Evolutionary conservation across 2,113 vertebrate genomes (phyloP).

Genomic region (Xiphophorus hellerii): DNA sequence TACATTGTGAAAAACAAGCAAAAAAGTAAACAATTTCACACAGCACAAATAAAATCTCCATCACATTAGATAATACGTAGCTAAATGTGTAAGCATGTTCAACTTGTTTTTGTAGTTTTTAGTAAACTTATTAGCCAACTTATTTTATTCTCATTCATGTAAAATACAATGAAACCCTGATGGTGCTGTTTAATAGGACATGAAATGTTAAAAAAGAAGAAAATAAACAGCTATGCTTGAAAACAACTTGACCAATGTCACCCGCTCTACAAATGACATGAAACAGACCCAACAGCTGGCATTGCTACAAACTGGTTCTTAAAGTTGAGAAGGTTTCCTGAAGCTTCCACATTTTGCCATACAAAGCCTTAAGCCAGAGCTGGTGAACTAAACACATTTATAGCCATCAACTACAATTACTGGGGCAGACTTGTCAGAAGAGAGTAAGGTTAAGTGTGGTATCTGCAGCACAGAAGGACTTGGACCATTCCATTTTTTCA

Average conservation of each 20-base stretch:
- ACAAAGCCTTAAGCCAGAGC: background rate
- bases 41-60: background rate
- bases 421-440: background rate
- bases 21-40: background rate
- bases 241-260: background rate
- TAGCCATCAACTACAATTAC: slow-evolving; percentile 40
- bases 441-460: background rate
- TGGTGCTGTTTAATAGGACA: background rate
- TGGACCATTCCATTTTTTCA: background rate
- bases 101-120: too few species aligned
- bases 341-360: background rate
- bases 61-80: too few species aligned
- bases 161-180: background rate
- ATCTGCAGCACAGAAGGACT: slow-evolving; percentile 7
- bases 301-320: background rate
- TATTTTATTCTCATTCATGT: background rate
- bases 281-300: too few species aligned
- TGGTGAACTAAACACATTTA: slow-evolving; percentile 45
- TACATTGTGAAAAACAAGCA: background rate
- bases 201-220: background rate
- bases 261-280: background rate
- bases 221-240: background rate
- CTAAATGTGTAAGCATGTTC: too few species aligned
- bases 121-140: background rate
- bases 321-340: background rate